Evolutionary conservation across 37 sponge, comb jelly and placozoan genomes (phyloP).

Genomic region (Mnemiopsis leidyi): DNA sequence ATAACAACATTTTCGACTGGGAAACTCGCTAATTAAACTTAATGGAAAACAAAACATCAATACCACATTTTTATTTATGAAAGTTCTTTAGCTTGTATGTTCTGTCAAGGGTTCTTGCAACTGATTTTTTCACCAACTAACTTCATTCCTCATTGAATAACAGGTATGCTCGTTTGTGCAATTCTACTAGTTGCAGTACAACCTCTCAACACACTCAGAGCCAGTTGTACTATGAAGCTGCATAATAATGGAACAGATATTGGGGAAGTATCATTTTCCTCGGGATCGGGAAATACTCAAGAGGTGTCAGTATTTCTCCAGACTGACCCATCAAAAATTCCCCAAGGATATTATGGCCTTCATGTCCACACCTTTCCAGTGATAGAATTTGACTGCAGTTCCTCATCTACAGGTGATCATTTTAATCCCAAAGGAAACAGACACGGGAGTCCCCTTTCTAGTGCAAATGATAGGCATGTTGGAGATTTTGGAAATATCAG

Average conservation of each 20-base stretch:
- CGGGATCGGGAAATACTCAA: neutral
- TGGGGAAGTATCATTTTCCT: neutral
- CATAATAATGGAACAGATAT: neutral
- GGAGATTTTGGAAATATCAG: conserved; percentile 24
- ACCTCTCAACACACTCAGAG: neutral
- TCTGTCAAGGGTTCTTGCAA: too few species aligned
- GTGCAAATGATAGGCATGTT: neutral
- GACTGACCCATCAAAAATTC: neutral
- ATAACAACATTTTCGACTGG: too few species aligned
- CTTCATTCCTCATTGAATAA: too few species aligned
- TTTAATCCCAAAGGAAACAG: neutral
- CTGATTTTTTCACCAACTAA: too few species aligned
- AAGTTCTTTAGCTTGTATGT: too few species aligned
- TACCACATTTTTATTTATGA: too few species aligned
- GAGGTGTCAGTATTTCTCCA: neutral
- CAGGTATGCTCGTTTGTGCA: neutral
- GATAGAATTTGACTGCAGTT: neutral
- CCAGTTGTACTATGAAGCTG: neutral
- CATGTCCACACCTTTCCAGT: neutral
- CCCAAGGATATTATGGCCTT: neutral
- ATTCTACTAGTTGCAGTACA: neutral
- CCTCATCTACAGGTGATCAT: neutral
- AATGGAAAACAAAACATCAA: too few species aligned
- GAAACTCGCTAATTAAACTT: too few species aligned
- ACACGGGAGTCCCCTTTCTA: neutral